Evolutionary conservation across 1,140 invertebrate species (phyloP), one percentile per base, ranked within the genome.

Genomic region (Brachionus manjavacas): DNA sequence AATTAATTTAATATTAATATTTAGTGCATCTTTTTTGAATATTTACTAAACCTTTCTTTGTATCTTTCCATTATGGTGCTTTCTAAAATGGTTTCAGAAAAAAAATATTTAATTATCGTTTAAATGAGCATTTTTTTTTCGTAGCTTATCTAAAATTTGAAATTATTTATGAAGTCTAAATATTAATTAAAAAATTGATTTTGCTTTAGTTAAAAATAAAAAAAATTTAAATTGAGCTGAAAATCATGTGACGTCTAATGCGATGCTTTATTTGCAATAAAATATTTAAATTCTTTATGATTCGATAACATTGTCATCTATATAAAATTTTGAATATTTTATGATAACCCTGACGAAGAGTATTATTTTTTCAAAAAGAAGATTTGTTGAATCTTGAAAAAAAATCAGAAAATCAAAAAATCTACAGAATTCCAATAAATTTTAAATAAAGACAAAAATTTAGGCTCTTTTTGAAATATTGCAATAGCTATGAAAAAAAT

Each of bases 11-110:
- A 23, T 8, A 23, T 20, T 7, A 60, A 23, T n/a, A n/a, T 20
- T 9, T 16, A 55, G 2, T 23, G 52, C 16, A 16, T 20, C 8
- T 8, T 20, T 7, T 20, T 20, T 20, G 8, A 60, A 60, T 2
- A 60, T 20, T 60, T 60, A 20, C 9, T 20, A 7, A 20, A 81
- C 79, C 52, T 12, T 28, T 52, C 79, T 43, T 81, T 81, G 23
- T 81, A 68, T 60, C 64, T 81, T 68, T 81, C 79, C 79, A 81
- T 81, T 60, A 35, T 14, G 46, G 46, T n/a, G 16, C 16, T 52
- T 60, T 23, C 52, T 60, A 60, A 60, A 60, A 60, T 52, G 16
- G 11, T 14, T 14, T 16, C n/a, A 52, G 12, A 16, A 52, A 52
- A 49, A 52, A 52, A 52, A 14, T 49, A 14, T 52, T 52, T n/a